phyloP scores from a whole-genome alignment of 2,113 vertebrate species.

The Urocynchramus pylzowi region DNA sequence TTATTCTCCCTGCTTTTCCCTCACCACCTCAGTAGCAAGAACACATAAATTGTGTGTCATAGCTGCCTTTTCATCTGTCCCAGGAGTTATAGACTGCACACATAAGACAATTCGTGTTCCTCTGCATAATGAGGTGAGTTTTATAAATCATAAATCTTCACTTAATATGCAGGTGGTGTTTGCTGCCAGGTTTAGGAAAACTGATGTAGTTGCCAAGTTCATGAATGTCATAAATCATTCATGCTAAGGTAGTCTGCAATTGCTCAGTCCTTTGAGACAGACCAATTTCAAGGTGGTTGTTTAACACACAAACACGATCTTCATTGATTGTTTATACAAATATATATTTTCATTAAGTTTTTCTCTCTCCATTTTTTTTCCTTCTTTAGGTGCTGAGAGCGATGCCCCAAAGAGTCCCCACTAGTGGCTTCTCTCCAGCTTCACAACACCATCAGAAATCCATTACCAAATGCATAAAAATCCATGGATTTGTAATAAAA shows the following conservation, averaged over 20 bases:
- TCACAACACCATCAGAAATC: conserved; percentile 60
- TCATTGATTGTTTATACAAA: conserved; percentile 72
- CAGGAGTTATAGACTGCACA: conserved; percentile 72
- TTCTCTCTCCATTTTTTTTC: neutral
- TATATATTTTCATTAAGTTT: conserved; percentile 63
- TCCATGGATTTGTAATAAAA: conserved; percentile 49
- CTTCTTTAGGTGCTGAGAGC: neutral
- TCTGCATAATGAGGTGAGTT: conserved; percentile 75
- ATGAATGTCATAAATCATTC: conserved; percentile 78
- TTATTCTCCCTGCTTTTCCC: conserved; percentile 56
- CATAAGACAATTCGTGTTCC: conserved; percentile 75
- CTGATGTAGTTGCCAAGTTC: conserved; percentile 72
- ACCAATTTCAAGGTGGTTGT: conserved; percentile 77
- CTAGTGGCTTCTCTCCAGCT: conserved; percentile 36
- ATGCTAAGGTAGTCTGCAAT: conserved; percentile 69
- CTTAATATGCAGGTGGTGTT: conserved; percentile 75
- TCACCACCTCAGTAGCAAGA: conserved; percentile 52
- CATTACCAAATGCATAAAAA: conserved; percentile 55
- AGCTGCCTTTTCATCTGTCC: conserved; percentile 71
- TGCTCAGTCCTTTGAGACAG: conserved; percentile 69
- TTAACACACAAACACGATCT: conserved; percentile 70
- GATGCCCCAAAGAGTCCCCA: neutral
- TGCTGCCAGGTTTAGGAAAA: conserved; percentile 74
- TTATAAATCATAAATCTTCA: conserved; percentile 77
- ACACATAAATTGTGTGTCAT: conserved; percentile 71